Percentiles rank a stretch among this genome's conserved stretches.
These are phyloP conservation scores for Drosophila siamana DNA, from an alignment of 2,888 invertebrate species.

Conservation along the genomic window DNA sequence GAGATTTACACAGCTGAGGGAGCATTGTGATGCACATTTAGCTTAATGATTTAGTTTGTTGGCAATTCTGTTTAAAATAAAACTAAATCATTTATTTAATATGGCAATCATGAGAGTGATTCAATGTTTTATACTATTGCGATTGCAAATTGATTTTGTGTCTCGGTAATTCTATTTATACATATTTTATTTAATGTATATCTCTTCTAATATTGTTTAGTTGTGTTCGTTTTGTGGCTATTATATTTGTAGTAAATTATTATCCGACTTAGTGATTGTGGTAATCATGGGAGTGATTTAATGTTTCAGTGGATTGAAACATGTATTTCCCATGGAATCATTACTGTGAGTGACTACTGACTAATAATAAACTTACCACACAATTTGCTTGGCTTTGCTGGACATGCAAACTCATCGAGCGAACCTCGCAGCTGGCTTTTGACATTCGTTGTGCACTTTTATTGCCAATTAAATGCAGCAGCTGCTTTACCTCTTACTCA, in stretches of 20 bases:
- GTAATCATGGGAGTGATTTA: no score
- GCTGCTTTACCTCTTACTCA: conserved; percentile 37
- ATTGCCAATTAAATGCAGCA: conserved; percentile 76
- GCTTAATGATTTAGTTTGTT: background rate
- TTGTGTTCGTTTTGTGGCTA: no score
- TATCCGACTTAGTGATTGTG: no score
- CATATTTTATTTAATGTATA: no score
- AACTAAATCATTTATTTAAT: background rate
- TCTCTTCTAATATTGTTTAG: no score
- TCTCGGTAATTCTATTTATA: no score
- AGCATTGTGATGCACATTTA: background rate
- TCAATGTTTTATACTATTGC: background rate
- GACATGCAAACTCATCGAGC: background rate
- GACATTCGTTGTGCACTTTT: conserved; percentile 68
- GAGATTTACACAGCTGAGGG: background rate
- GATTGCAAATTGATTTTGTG: no score
- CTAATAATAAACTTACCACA: background rate
- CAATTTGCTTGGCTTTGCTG: background rate
- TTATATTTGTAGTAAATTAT: no score
- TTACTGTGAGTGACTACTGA: no score
- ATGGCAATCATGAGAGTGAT: background rate
- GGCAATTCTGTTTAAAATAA: background rate
- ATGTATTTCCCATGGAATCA: no score
- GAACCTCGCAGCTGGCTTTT: conserved; percentile 19
- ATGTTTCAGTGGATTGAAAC: no score